Conservation (phyloP, 2,888 invertebrate species). For the Loripinus fragilis region DNA sequence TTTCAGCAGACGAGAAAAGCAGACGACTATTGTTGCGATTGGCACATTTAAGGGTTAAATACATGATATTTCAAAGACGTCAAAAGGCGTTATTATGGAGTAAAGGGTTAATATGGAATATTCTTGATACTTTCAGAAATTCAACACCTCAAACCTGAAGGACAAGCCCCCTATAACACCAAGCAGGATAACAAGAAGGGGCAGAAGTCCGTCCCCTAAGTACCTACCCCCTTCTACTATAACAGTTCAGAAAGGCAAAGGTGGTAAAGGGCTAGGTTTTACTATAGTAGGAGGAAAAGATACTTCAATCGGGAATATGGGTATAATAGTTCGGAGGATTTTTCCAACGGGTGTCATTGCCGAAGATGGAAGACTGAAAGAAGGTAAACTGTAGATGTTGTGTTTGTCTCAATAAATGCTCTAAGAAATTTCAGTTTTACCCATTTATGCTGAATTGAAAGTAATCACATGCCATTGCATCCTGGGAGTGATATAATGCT, state of each 20-base stretch:
- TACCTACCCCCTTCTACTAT: conserved; percentile 61
- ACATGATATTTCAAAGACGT: too few relatives aligned
- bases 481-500: too few relatives aligned
- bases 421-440: too few relatives aligned
- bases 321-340: conserved; percentile 94
- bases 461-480: too few relatives aligned
- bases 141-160: conserved; percentile 36
- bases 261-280: conserved; percentile 93
- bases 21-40: too few relatives aligned
- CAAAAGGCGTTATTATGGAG: too few relatives aligned
- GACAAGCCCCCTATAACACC: conserved; percentile 46
- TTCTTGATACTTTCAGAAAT: conserved; percentile 43
- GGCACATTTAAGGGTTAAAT: too few relatives aligned
- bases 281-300: conserved; percentile 95
- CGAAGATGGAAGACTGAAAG: conserved; percentile 91
- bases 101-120: too few relatives aligned
- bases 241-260: conserved; percentile 92
- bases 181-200: conserved; percentile 32
- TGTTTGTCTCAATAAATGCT: too few relatives aligned
- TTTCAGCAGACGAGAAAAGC: too few relatives aligned
- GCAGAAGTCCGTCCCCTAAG: conserved; percentile 49
- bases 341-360: conserved; percentile 94
- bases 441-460: too few relatives aligned
- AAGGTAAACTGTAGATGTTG: too few relatives aligned
- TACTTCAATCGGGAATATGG: conserved; percentile 94